Conservation (phyloP, 1,140 invertebrate genomes). For the Panagrolaimus sp. region DNA sequence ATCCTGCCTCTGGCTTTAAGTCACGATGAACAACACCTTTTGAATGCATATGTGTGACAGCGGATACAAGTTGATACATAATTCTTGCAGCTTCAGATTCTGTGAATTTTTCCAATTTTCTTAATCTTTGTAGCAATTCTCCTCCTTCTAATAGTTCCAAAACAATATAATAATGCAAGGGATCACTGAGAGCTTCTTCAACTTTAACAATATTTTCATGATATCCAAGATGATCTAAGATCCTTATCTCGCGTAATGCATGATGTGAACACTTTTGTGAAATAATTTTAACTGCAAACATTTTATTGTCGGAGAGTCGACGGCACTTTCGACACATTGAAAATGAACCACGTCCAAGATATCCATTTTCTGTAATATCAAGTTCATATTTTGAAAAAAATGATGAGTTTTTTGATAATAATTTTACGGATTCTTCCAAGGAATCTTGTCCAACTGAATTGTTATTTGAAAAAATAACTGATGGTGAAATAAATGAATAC, state of each 20-base stretch:
- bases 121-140: constrained; percentile 72
- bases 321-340: constrained; percentile 76
- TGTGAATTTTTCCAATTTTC: constrained; percentile 67
- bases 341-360: constrained; percentile 80
- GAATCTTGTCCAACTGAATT: constrained; percentile 71
- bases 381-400: constrained; percentile 81
- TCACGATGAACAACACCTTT: constrained; percentile 77
- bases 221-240: constrained; percentile 74
- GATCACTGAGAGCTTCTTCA: constrained; percentile 74
- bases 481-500: constrained; percentile 90
- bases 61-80: constrained; percentile 72
- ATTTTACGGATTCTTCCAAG: constrained; percentile 40
- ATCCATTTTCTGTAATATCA: constrained; percentile 64
- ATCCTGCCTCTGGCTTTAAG: constrained; percentile 74
- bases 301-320: constrained; percentile 68
- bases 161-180: constrained; percentile 61
- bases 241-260: constrained; percentile 70
- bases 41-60: constrained; percentile 74
- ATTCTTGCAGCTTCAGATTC: constrained; percentile 68
- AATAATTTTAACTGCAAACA: constrained; percentile 85
- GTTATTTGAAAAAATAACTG: constrained; percentile 73
- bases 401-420: constrained; percentile 68
- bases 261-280: constrained; percentile 68
- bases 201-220: constrained; percentile 81
- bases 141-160: constrained; percentile 75